Evolutionary conservation across 2,113 vertebrate species (phyloP).

Genomic region (Hippocampus zosterae): DNA sequence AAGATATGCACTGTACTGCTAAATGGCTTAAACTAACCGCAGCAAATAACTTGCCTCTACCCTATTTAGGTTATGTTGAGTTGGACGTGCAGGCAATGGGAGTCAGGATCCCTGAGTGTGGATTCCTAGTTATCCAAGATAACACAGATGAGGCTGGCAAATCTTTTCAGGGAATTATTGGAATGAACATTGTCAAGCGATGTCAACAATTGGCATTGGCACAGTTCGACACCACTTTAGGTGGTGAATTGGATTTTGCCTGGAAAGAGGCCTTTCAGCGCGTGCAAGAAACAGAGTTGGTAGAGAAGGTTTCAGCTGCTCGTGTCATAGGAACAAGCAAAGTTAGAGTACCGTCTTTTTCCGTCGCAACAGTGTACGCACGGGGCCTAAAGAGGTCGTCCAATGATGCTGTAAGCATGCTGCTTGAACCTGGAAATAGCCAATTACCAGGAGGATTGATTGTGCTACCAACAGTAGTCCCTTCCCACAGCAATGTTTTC

Average conservation of each 20-base stretch:
- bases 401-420: neutral
- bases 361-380: neutral
- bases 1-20: no score
- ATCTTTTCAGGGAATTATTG: no score
- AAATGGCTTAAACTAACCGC: no score
- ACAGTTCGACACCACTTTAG: no score
- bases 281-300: neutral
- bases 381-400: neutral
- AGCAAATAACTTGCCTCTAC: no score
- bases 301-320: neutral
- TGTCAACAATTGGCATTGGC: no score
- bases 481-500: neutral
- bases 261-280: neutral
- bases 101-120: no score
- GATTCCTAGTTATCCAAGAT: no score
- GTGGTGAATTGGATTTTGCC: neutral
- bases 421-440: neutral
- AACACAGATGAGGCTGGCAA: no score
- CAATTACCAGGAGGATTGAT: neutral
- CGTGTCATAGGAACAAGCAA: neutral
- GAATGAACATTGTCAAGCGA: no score
- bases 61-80: no score
- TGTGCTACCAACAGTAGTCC: neutral
- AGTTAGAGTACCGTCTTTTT: neutral
- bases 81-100: no score